Evolutionary conservation across 2,797 vertebrate genomes (phyloP), one percentile per base, ranked within the genome.

Genomic region (Semaprochilodus insignis): DNA sequence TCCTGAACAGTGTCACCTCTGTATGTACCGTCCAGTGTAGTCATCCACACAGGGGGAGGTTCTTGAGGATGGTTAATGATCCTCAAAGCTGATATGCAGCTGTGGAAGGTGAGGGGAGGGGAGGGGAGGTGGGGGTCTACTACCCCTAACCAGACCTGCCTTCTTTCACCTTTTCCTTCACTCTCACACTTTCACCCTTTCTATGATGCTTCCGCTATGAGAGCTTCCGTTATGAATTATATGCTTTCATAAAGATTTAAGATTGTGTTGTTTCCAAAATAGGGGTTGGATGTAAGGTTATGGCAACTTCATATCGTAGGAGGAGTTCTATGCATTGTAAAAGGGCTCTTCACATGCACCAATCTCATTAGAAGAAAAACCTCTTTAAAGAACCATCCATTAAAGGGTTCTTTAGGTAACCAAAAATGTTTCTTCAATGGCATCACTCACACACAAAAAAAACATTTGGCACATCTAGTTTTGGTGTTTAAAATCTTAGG

Each of bases 41-140:
- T 77, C 78, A 51, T 80, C 67, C 74, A 75, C 54, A 86, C n/a
- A 36, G 31, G 23, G 85, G 85, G 85, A 40, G 80, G 86, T 69
- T 83, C 80, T 34, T 77, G 51, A 51, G 52, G 59, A 77, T 72
- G 44, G 67, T 11, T 70, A 82, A 78, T 60, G 65, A 80, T 81
- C 76, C 72, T 80, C 77, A 78, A 63, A 77, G 52, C 70, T 27
- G 82, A 85, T 65, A 81, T 72, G 82, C 34, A 81, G 78, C 80
- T 85, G 77, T 83, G 84, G 87, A 87, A 83, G 81, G 73, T 84
- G 81, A 85, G 86, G 80, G 71, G 54, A 54, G 54, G 57, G 81
- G 83, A 86, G 31, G 31, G 31, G 31, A 31, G 31, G 31, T n/a
- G 31, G 31, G 31, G 31, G 86, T 87, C 81, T 88, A 84, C 74